A percentile compares a stretch with the other conserved stretches of the same genome.
These are phyloP conservation scores for Platorchestia sp. DNA, from an alignment of 1,140 invertebrate species.

Conservation along the genomic window DNA sequence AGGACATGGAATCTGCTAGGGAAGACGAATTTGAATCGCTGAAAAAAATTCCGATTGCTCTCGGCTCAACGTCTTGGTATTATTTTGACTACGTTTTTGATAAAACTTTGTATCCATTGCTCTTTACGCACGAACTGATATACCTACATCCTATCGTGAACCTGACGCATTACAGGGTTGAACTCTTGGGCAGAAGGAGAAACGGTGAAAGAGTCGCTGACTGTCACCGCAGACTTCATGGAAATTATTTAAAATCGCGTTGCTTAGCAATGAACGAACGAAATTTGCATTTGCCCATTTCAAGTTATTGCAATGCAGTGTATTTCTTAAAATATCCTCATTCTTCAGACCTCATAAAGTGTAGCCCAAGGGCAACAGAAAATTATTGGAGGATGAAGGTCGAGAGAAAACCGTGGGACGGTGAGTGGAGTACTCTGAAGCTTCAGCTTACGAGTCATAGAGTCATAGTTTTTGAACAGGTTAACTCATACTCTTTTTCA, in stretches of 20 bases:
- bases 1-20: background rate
- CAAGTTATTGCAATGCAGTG: background rate
- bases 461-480: background rate
- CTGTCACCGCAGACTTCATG: background rate
- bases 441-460: background rate
- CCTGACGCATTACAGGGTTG: background rate
- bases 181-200: background rate
- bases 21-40: background rate
- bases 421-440: background rate
- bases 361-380: background rate
- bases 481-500: background rate
- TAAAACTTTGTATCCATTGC: background rate
- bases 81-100: conserved; percentile 10
- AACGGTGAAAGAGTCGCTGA: background rate
- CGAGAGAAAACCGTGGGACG: background rate
- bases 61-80: background rate
- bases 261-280: background rate
- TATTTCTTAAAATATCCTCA: background rate
- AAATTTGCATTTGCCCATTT: background rate
- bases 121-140: background rate
- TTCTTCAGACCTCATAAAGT: background rate
- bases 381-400: background rate
- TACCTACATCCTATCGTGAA: background rate
- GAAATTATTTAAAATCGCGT: background rate
- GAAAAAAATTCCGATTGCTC: background rate